These are phyloP conservation scores for Geopemphigus sp. DNA, from an alignment of 1,140 invertebrate genomes.

Conservation along the genomic window DNA sequence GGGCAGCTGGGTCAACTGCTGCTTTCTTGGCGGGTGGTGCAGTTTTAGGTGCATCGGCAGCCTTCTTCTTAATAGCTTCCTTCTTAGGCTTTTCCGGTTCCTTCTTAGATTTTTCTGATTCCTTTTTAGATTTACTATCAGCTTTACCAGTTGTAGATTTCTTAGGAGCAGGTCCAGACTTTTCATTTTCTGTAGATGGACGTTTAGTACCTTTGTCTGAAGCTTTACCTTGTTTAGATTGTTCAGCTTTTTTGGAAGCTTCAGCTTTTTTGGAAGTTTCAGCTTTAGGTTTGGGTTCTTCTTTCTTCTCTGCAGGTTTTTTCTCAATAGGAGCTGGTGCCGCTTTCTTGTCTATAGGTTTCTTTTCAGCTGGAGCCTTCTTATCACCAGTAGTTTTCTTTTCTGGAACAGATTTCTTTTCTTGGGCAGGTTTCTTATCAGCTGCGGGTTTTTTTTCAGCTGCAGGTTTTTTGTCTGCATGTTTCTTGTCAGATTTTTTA, in stretches of 20 bases:
- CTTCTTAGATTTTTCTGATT: slow-evolving; percentile 47
- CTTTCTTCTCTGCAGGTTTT: slow-evolving; percentile 51
- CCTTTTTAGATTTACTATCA: slow-evolving; percentile 24
- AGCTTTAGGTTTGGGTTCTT: slow-evolving; percentile 22
- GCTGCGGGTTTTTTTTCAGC: slow-evolving; percentile 56
- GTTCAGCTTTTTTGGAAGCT: slow-evolving; percentile 38
- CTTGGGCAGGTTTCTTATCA: slow-evolving; percentile 42
- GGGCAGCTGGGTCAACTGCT: slow-evolving; percentile 50
- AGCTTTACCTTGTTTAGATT: slow-evolving; percentile 16
- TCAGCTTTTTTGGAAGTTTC: slow-evolving; percentile 38
- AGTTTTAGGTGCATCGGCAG: slow-evolving; percentile 54
- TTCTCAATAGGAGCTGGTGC: slow-evolving; percentile 26
- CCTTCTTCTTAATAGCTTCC: slow-evolving; percentile 54
- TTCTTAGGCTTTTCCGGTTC: slow-evolving; percentile 48
- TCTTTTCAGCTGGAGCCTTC: not conserved
- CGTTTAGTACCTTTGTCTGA: slow-evolving; percentile 56
- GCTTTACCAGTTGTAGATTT: slow-evolving; percentile 55
- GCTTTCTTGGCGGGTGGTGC: slow-evolving; percentile 40
- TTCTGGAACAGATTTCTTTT: slow-evolving; percentile 19
- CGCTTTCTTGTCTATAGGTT: slow-evolving; percentile 11
- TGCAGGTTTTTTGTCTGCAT: slow-evolving; percentile 50
- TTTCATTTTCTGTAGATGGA: slow-evolving; percentile 54
- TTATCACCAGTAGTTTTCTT: slow-evolving; percentile 24
- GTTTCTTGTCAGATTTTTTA: slow-evolving; percentile 55
- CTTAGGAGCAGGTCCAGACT: slow-evolving; percentile 56